phyloP scores from a whole-genome alignment of 2,797 vertebrate species.

The Pangasius larnaudii region DNA sequence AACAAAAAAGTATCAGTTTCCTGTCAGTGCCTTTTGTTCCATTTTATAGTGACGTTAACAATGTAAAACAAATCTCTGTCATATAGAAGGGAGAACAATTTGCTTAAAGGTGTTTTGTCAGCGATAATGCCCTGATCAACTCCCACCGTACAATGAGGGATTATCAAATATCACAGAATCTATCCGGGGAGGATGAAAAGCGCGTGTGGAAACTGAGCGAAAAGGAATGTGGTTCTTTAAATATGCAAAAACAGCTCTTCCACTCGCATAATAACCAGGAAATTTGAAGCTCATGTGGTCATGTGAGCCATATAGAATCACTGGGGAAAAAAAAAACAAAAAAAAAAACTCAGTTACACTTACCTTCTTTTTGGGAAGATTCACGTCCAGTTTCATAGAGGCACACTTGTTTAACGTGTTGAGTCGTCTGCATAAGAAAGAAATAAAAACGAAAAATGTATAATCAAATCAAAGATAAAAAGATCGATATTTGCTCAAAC shows the following conservation, averaged over 20 bases:
- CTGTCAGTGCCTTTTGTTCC: not conserved
- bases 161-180: conserved; percentile 61
- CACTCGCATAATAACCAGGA: not conserved
- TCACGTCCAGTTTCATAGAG: conserved; percentile 99
- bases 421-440: conserved; percentile 84
- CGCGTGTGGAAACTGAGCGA: conserved; percentile 1
- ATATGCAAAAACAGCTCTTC: not conserved
- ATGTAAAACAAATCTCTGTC: not conserved
- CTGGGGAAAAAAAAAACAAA: not conserved
- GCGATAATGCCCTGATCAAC: not conserved
- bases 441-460: not conserved
- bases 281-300: not conserved
- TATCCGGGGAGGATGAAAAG: conserved; percentile 45
- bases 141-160: not conserved
- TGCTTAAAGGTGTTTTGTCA: not conserved
- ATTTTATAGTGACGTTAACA: not conserved
- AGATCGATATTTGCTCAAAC: not conserved
- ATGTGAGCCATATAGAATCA: not conserved
- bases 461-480: not conserved
- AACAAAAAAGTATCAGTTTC: not conserved
- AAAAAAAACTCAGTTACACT: conserved; percentile 50
- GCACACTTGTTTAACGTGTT: conserved; percentile 98
- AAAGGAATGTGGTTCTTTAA: conserved; percentile 33
- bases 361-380: conserved; percentile 97
- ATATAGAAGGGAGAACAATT: not conserved